Base-by-base conservation (phyloP, 2,888 invertebrate species). In the Allolobophora icterica region DNA sequence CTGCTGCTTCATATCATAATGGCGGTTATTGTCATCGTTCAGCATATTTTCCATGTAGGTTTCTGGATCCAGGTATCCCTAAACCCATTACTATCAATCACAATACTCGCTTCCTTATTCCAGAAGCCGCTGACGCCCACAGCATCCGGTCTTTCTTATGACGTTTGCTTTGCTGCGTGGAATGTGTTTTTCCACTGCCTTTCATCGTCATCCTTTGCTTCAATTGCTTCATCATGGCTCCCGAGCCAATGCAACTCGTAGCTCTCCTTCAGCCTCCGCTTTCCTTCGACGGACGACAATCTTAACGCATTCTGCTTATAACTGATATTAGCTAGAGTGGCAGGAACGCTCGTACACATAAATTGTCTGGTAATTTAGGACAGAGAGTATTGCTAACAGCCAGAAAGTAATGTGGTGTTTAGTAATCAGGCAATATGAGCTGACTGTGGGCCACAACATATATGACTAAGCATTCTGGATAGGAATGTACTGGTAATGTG, bases 1-100 rank as follows among this genome's bases (percentile, higher is more conserved):
- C 71, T 71, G 71, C 71, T n/a, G n/a, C 71, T n/a, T 71, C n/a
- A 71, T 13, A 71, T 71, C 71, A 71, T 30, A n/a, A 71, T 24
- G 21, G 1, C 52, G 24, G 52, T 24, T 15, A 45, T 45, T 45
- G 45, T 45, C 45, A 45, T 30, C 13, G 30, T 13, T 24, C 5
- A 11, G 45, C 71, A 71, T 8, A 71, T 71, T n/a, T n/a, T 71
- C n/a, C n/a, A 71, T 71, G 71, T 71, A n/a, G 8, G 11, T 11
- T n/a, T 71, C 71, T n/a, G n/a, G 71, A 71, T n/a, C 71, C 71
- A 71, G 71, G 30, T 71, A 71, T 71, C 71, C 71, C 30, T 71
- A 71, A 71, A n/a, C 71, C 71, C 71, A 71, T n/a, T 71, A 71
- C 71, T 71, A 71, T 71, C 71, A n/a, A 71, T 71, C 71, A 71